Conservation (phyloP, 2,888 invertebrate genomes). For the Tetanocera ferruginea region DNA sequence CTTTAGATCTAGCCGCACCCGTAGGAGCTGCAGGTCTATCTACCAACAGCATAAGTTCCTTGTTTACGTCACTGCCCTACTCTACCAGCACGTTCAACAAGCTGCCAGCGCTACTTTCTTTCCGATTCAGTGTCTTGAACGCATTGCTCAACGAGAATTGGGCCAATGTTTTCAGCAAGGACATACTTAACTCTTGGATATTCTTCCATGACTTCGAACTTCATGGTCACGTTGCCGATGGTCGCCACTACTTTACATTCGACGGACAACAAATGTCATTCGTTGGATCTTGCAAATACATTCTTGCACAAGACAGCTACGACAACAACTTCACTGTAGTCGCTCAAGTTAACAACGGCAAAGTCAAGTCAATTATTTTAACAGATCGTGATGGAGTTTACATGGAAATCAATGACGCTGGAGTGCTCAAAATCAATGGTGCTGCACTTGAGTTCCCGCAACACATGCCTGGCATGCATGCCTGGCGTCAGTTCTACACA, state of each 20-base stretch:
- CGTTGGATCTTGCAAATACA: constrained; percentile 86
- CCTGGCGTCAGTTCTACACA: constrained; percentile 74
- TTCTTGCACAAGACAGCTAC: constrained; percentile 85
- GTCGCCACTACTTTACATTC: constrained; percentile 89
- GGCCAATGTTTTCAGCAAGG: constrained; percentile 69
- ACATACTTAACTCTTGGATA: constrained; percentile 61
- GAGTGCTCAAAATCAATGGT: constrained; percentile 77
- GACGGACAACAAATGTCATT: constrained; percentile 86
- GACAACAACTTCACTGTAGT: constrained; percentile 89
- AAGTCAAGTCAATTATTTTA: constrained; percentile 77
- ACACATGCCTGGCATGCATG: constrained; percentile 73
- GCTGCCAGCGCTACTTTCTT: constrained; percentile 73
- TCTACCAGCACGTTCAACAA: constrained; percentile 68
- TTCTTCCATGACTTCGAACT: constrained; percentile 78
- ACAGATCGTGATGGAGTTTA: constrained; percentile 76
- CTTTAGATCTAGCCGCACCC: constrained; percentile 48
- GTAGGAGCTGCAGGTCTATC: constrained; percentile 32
- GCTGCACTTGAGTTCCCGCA: constrained; percentile 80
- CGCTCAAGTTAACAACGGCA: constrained; percentile 79
- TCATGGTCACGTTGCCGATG: constrained; percentile 80
- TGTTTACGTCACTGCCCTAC: constrained; percentile 59
- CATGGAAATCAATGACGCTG: constrained; percentile 76
- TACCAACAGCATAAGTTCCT: constrained; percentile 42
- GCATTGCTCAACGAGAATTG: constrained; percentile 75
- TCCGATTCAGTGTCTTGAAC: constrained; percentile 75